phyloP scores from a whole-genome alignment of 2,113 vertebrate species.

The Heterotilapia buettikoferi region DNA sequence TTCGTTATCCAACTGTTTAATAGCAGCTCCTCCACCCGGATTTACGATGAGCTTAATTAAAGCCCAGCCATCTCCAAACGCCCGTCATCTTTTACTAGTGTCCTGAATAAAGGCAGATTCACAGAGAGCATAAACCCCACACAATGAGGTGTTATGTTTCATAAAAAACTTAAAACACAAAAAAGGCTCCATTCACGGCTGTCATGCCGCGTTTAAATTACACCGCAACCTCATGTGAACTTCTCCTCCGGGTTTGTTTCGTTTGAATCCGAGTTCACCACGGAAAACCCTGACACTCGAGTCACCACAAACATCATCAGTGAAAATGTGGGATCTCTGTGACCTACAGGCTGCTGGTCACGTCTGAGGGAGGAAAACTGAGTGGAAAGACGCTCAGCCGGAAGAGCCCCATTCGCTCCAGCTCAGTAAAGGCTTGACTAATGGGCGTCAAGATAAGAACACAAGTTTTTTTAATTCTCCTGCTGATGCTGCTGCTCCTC shows the following conservation, averaged over 20 bases:
- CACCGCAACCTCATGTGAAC: neutral
- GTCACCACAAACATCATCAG: constrained; percentile 42
- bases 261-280: neutral
- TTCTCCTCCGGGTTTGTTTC: constrained; percentile 6
- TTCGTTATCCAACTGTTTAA: constrained; percentile 15
- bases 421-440: neutral
- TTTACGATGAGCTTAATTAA: neutral
- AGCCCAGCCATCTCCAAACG: neutral
- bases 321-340: constrained; percentile 44
- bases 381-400: neutral
- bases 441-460: neutral
- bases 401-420: neutral
- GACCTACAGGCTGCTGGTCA: constrained; percentile 38
- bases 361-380: neutral
- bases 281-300: constrained; percentile 55
- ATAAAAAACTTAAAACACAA: neutral
- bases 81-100: neutral
- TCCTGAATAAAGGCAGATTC: neutral
- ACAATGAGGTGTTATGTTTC: neutral
- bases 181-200: neutral
- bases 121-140: neutral
- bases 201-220: neutral
- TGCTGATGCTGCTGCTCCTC: neutral
- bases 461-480: neutral
- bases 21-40: neutral